Percentiles rank a stretch among this genome's conserved stretches.
These are phyloP conservation scores for Drosophila aff. DNA, from an alignment of 1,140 invertebrate genomes.

Conservation along the genomic window DNA sequence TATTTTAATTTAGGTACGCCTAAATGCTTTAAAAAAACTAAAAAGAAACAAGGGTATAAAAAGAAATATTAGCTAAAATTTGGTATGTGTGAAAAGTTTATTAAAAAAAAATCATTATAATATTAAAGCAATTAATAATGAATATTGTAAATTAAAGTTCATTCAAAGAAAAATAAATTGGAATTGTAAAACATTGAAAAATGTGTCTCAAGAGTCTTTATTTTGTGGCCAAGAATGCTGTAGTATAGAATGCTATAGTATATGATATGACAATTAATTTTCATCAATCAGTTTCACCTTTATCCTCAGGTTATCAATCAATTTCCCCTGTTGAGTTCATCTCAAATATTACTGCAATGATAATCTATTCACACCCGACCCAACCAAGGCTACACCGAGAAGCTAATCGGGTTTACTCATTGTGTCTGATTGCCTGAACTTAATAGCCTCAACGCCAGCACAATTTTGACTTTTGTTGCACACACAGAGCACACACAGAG, in stretches of 20 bases:
- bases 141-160: conserved; percentile 69
- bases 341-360: conserved; percentile 24
- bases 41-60: background rate
- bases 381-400: conserved; percentile 4
- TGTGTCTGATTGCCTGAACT: conserved; percentile 38
- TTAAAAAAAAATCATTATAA: conserved; percentile 22
- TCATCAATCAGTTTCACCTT: background rate
- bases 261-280: background rate
- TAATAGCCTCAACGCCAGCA: conserved; percentile 48
- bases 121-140: conserved; percentile 36
- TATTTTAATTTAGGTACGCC: conserved; percentile 33
- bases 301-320: conserved; percentile 25
- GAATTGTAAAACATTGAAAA: conserved; percentile 52
- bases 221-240: background rate
- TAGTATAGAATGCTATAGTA: no score
- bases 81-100: conserved; percentile 57
- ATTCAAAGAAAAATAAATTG: conserved; percentile 67
- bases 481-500: background rate
- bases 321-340: conserved; percentile 7
- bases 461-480: conserved; percentile 32
- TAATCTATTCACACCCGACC: conserved; percentile 14
- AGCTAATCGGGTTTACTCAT: conserved; percentile 44
- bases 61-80: conserved; percentile 53
- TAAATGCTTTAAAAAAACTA: conserved; percentile 23
- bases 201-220: no score